A percentile compares a stretch with the other conserved stretches of the same genome.
These are phyloP conservation scores for Congeria kusceri DNA, from an alignment of 2,888 invertebrate species.

Conservation along the genomic window DNA sequence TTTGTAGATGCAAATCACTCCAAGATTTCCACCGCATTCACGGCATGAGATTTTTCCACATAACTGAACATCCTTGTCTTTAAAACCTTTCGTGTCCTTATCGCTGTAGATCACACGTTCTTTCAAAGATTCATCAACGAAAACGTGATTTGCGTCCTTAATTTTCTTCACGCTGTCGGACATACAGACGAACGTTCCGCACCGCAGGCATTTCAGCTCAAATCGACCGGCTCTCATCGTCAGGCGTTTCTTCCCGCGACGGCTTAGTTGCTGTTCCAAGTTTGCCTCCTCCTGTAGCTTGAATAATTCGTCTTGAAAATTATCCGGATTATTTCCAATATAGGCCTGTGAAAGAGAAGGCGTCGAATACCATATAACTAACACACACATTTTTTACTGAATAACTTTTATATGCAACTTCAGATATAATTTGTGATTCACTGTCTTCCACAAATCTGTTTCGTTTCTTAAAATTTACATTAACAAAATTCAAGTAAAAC, in stretches of 20 bases:
- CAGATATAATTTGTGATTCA: no score
- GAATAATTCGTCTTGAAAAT: conserved; percentile 53
- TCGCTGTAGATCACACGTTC: conserved; percentile 48
- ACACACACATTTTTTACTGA: no score
- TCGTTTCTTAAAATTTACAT: no score
- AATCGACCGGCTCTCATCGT: conserved; percentile 65
- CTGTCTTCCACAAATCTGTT: no score
- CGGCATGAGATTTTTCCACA: conserved; percentile 68
- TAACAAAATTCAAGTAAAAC: no score
- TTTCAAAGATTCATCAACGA: conserved; percentile 66
- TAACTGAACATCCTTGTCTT: conserved; percentile 55
- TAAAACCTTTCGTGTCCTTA: conserved; percentile 37
- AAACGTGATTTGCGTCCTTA: conserved; percentile 75
- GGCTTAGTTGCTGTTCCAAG: conserved; percentile 65
- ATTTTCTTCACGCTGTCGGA: conserved; percentile 75
- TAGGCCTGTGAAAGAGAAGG: conserved; percentile 27
- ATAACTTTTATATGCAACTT: no score
- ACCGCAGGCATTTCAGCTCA: conserved; percentile 76
- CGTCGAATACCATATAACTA: no score
- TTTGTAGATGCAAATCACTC: conserved; percentile 65
- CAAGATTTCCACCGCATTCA: conserved; percentile 71
- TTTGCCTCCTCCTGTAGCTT: conserved; percentile 70
- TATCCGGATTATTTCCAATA: conserved; percentile 35
- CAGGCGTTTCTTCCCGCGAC: conserved; percentile 23
- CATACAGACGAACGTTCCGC: conserved; percentile 74